Conservation (phyloP, 2,888 invertebrate species). For the Ormyrus thymus region DNA sequence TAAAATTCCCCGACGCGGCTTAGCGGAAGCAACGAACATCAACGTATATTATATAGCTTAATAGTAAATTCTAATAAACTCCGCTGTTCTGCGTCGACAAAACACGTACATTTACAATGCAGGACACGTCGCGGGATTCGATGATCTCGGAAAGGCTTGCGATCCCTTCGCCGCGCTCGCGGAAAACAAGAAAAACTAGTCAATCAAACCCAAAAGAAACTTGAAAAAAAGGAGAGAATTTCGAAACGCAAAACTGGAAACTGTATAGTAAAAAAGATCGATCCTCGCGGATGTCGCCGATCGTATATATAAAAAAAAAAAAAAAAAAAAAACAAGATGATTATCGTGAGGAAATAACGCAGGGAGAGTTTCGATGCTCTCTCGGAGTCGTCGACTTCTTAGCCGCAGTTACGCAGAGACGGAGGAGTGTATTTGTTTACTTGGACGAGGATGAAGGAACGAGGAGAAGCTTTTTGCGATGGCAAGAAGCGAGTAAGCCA, state of each 20-base stretch:
- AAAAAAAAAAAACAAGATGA: conserved; percentile 40
- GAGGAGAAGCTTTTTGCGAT: conserved; percentile 58
- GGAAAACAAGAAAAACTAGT: conserved; percentile 28
- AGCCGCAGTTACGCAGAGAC: conserved; percentile 50
- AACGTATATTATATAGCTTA: conserved; percentile 38
- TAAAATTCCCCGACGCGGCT: conserved; percentile 22
- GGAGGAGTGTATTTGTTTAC: conserved; percentile 47
- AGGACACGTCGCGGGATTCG: background rate
- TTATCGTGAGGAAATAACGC: conserved; percentile 12
- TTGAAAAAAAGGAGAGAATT: conserved; percentile 1
- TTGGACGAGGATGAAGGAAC: conserved; percentile 56
- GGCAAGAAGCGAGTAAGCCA: conserved; percentile 58
- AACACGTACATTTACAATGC: conserved; percentile 25
- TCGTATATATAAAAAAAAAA: conserved; percentile 32
- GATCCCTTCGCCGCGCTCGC: background rate
- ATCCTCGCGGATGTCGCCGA: conserved; percentile 37
- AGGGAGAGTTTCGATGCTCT: conserved; percentile 26
- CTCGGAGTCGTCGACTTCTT: conserved; percentile 38
- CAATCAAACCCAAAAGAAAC: conserved; percentile 14
- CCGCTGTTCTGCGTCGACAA: conserved; percentile 17
- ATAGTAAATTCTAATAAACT: conserved; percentile 5
- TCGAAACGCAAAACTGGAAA: no score
- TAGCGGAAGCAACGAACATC: conserved; percentile 9
- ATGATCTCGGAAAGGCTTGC: conserved; percentile 8
- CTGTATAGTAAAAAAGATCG: conserved; percentile 7